These are phyloP conservation scores for Ptychochromis oligacanthus DNA, from an alignment of 2,113 vertebrate genomes.

Conservation along the genomic window DNA sequence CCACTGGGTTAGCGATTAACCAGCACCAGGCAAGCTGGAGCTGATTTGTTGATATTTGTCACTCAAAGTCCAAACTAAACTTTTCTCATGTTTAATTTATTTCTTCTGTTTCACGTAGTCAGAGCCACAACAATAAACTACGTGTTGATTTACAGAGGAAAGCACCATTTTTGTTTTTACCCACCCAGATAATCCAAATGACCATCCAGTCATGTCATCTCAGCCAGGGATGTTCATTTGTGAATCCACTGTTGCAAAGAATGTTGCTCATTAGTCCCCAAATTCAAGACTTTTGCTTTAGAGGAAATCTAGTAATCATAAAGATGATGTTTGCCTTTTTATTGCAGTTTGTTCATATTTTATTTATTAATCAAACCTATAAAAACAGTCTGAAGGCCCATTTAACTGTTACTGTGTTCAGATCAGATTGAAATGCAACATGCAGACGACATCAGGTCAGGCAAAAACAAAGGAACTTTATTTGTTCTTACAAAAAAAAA, in stretches of 20 bases:
- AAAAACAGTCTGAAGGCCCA: not conserved
- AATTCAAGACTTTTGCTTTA: not conserved
- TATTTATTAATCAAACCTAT: not conserved
- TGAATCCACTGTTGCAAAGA: no score
- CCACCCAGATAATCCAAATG: not conserved
- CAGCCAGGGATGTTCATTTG: no score
- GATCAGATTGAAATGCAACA: not conserved
- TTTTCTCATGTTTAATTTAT: not conserved
- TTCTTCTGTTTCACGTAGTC: not conserved
- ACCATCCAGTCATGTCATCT: no score
- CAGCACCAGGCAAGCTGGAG: not conserved
- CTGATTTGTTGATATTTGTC: not conserved
- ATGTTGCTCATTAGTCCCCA: no score
- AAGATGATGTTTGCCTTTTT: not conserved
- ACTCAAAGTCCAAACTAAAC: not conserved
- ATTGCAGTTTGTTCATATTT: no score
- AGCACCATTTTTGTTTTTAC: no score
- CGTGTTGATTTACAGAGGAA: not conserved
- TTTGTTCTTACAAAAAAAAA: no score
- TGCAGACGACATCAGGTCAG: not conserved
- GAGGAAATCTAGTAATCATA: not conserved
- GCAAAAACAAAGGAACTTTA: not conserved
- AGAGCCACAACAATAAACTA: not conserved
- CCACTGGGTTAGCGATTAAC: not conserved
- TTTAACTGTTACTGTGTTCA: not conserved